These are phyloP conservation scores for Zaprionus vittiger DNA, from an alignment of 1,140 invertebrate species.

Conservation along the genomic window DNA sequence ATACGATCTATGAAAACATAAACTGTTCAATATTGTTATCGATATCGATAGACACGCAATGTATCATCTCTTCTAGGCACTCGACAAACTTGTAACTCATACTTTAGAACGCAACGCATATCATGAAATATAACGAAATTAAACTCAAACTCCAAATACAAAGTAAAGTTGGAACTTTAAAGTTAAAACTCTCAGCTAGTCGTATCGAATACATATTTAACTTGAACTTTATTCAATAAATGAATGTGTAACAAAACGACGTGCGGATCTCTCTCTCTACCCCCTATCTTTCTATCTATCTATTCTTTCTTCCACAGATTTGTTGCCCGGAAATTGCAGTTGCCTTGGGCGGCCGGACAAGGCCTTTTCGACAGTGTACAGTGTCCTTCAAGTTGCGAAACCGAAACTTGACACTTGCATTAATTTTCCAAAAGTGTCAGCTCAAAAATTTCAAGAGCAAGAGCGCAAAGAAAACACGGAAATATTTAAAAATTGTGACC, in stretches of 20 bases:
- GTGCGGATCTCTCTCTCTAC: neutral
- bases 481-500: slow-evolving; percentile 56
- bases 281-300: no score
- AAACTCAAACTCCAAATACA: neutral
- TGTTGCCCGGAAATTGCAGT: slow-evolving; percentile 13
- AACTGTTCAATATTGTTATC: slow-evolving; percentile 15
- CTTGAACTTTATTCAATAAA: slow-evolving; percentile 69
- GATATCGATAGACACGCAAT: neutral
- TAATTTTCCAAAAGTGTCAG: slow-evolving; percentile 60
- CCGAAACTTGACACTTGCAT: slow-evolving; percentile 59
- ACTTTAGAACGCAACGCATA: slow-evolving; percentile 74
- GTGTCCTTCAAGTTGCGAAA: slow-evolving; percentile 53
- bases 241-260: slow-evolving; percentile 50
- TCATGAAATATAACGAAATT: slow-evolving; percentile 55
- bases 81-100: slow-evolving; percentile 57
- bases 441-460: slow-evolving; percentile 72
- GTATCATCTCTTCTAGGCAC: slow-evolving; percentile 41
- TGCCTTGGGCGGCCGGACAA: slow-evolving; percentile 42
- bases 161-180: neutral
- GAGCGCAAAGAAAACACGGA: slow-evolving; percentile 18
- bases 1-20: slow-evolving; percentile 14
- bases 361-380: slow-evolving; percentile 12
- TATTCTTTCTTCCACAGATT: slow-evolving; percentile 17
- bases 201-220: slow-evolving; percentile 61
- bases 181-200: slow-evolving; percentile 38